Percentiles rank a stretch among this genome's conserved stretches.
phyloP scores from a whole-genome alignment of 30 jellyfish, hydroid and myxozoan genomes.

The Sanderia malayensis region DNA sequence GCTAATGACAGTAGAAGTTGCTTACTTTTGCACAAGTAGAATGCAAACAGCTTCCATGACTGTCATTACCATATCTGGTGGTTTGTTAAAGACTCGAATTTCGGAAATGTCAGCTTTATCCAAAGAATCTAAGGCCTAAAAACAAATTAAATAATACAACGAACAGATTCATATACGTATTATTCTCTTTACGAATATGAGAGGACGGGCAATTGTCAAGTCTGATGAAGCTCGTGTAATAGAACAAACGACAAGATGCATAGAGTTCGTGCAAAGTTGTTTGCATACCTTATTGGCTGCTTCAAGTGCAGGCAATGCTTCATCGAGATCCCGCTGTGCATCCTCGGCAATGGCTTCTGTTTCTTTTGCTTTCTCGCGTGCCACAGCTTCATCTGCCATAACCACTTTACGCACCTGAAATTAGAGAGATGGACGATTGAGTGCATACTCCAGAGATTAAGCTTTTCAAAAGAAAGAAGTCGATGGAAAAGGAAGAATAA shows the following conservation, averaged over 20 bases:
- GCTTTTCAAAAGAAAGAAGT: no score
- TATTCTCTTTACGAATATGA: no score
- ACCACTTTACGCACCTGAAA: conserved; percentile 83
- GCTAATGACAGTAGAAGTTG: no score
- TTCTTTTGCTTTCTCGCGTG: conserved; percentile 83
- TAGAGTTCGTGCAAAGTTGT: no score
- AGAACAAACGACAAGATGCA: no score
- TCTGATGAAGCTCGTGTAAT: no score
- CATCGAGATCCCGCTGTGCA: conserved; percentile 87
- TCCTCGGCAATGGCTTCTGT: conserved; percentile 94
- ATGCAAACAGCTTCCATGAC: conserved; percentile 97
- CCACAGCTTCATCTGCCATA: conserved; percentile 84
- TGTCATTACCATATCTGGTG: conserved; percentile 92
- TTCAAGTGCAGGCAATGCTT: conserved; percentile 88
- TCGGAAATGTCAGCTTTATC: conserved; percentile 91
- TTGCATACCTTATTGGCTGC: conserved; percentile 88
- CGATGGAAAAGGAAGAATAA: no score
- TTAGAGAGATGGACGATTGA: background rate
- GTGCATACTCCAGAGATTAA: background rate
- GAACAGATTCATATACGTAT: no score
- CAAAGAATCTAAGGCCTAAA: conserved; percentile 82
- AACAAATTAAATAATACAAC: background rate
- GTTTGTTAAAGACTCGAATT: conserved; percentile 79
- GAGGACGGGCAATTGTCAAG: no score
- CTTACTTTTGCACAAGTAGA: conserved; percentile 75